Evolutionary conservation across 2,797 vertebrate species (phyloP), one percentile per base, ranked within the genome.

Genomic region (Prionace glauca): DNA sequence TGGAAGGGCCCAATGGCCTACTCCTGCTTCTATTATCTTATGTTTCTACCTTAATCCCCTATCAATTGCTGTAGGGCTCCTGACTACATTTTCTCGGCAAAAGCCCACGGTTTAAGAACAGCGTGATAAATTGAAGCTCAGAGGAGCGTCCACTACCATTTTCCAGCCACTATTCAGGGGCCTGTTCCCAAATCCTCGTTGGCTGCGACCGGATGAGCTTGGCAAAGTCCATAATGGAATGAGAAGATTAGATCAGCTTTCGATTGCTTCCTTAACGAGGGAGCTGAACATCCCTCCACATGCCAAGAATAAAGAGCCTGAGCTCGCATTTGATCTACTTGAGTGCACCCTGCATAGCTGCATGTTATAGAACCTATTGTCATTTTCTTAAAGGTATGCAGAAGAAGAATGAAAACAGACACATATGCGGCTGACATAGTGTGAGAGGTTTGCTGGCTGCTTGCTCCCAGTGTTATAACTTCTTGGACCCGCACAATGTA

Each of bases 301-400:
- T 69, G n/a, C 69, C 72, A 41, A 67, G 67, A 45, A 79, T 36
- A 81, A 41, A 41, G n/a, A 92, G 65, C 10, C n/a, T 12, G 62
- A 29, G 90, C 90, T 92, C 18, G 20, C 41, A 24, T 32, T 67
- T 69, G 90, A 92, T 22, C 18, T 10, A 62, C 62, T 92, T 92
- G 90, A 92, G 18, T 92, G 65, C 90, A 92, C 36, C 41, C 62
- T 69, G 90, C 65, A 92, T 69, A 92, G 62, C 65, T 69, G 18
- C 62, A 56, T 45, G 74, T 29, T 94, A 36, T 29, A 11, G 67
- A 16, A 41, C 69, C 93, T 56, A 94, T 94, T 94, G 93, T 94
- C 93, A 94, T 74, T 94, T 74, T 94, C 69, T 94, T 56, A n/a
- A 94, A 94, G 93, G 69, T 74, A 94, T 94, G 74, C 74, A 94